phyloP scores from a whole-genome alignment of 2,888 invertebrate genomes.

The Aspidapion aeneum region DNA sequence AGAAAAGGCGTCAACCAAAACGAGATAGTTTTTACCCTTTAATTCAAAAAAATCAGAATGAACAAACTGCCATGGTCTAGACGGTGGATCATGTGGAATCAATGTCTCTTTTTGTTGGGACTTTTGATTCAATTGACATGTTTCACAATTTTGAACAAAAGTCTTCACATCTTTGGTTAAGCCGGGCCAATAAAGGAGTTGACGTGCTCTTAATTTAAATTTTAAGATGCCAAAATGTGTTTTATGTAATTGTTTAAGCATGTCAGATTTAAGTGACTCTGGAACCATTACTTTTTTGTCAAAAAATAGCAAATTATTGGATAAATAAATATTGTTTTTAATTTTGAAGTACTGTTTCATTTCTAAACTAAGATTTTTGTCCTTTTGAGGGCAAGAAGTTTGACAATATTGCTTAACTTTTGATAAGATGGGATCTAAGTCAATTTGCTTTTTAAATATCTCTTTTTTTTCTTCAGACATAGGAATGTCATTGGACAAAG shows the following conservation, averaged over 20 bases:
- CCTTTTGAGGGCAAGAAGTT: background rate
- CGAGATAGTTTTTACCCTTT: background rate
- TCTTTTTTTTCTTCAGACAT: background rate
- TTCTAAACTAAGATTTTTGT: background rate
- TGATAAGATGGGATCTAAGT: background rate
- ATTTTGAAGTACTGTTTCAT: background rate
- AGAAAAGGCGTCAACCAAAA: background rate
- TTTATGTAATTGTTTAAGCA: background rate
- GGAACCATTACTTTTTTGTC: background rate
- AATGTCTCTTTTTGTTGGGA: background rate
- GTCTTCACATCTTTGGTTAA: background rate
- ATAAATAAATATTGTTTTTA: background rate
- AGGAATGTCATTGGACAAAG: background rate
- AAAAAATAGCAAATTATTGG: background rate
- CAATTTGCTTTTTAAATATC: background rate
- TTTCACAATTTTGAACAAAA: background rate
- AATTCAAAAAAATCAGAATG: constrained; percentile 2
- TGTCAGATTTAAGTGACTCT: background rate
- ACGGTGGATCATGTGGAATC: background rate
- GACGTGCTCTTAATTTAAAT: too few relatives aligned
- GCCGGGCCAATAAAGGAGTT: background rate
- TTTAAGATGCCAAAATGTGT: too few relatives aligned
- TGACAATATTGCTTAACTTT: background rate
- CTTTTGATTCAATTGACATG: background rate
- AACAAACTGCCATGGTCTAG: constrained; percentile 1